Conservation (phyloP, 2,797 vertebrate genomes). For the Intellagama lesueurii region DNA sequence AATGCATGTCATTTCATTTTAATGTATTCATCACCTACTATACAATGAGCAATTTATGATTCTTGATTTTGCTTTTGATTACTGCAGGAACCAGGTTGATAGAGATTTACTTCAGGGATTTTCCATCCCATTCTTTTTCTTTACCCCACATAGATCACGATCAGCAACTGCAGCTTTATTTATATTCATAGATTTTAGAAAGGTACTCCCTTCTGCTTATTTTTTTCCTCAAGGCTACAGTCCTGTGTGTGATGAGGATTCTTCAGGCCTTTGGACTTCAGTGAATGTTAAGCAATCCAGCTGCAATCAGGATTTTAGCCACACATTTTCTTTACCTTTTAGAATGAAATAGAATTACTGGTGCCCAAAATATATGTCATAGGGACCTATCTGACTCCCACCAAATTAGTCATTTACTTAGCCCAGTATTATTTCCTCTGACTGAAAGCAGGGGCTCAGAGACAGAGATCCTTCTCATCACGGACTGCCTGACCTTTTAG, state of each 20-base stretch:
- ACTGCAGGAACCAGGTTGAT: slow-evolving; percentile 29
- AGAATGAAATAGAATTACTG: neutral
- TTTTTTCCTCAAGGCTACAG: slow-evolving; percentile 20
- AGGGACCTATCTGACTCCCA: too few relatives aligned
- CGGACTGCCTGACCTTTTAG: neutral
- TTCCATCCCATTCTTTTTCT: slow-evolving; percentile 24
- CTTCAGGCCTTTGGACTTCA: neutral
- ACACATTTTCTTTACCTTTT: neutral
- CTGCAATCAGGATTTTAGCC: neutral
- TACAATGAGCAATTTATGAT: slow-evolving; percentile 57
- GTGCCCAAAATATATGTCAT: neutral
- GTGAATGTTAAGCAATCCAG: neutral
- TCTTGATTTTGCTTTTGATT: slow-evolving; percentile 62
- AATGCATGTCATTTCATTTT: slow-evolving; percentile 48
- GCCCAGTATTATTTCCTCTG: neutral
- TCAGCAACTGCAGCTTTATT: slow-evolving; percentile 35
- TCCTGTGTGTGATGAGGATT: neutral
- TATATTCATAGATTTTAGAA: slow-evolving; percentile 13
- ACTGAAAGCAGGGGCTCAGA: neutral
- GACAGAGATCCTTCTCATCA: neutral
- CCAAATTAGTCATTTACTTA: neutral
- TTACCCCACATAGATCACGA: slow-evolving; percentile 26
- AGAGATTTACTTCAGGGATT: slow-evolving; percentile 48
- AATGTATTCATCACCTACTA: slow-evolving; percentile 59
- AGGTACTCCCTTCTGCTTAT: neutral